phyloP scores from a whole-genome alignment of 2,113 vertebrate genomes.

The Ictalurus furcatus region DNA sequence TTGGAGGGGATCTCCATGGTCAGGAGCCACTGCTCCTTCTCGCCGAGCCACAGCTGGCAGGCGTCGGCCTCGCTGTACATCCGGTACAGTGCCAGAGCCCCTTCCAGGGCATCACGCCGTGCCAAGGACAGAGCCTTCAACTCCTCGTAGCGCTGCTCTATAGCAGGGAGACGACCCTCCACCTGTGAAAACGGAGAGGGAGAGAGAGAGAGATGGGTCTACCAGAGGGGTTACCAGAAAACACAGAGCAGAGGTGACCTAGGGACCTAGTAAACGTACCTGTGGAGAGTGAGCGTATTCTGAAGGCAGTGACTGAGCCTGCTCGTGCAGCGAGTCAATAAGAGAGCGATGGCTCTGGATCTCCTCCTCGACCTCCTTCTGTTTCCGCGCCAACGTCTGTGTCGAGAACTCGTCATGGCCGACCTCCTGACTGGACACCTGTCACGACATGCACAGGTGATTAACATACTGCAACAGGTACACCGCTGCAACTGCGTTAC shows the following conservation, averaged over 20 bases:
- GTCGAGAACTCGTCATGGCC: conserved; percentile 92
- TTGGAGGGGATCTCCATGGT: conserved; percentile 85
- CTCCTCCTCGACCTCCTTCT: conserved; percentile 89
- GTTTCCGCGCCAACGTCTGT: conserved; percentile 84
- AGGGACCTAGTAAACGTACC: conserved; percentile 48
- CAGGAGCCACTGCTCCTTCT: conserved; percentile 92
- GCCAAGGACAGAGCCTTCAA: conserved; percentile 75
- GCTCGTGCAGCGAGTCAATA: conserved; percentile 84
- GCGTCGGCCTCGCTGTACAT: conserved; percentile 92
- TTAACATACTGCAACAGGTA: neutral
- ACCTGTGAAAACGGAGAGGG: conserved; percentile 54
- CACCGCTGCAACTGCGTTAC: neutral
- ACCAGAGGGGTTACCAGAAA: neutral
- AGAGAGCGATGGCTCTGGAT: conserved; percentile 80
- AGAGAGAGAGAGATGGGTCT: conserved; percentile 31
- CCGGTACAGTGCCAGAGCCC: conserved; percentile 82
- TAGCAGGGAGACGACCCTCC: conserved; percentile 76
- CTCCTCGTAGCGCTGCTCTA: conserved; percentile 83
- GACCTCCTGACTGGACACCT: conserved; percentile 84
- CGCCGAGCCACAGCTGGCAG: conserved; percentile 90
- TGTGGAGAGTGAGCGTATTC: conserved; percentile 64
- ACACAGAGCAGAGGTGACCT: neutral
- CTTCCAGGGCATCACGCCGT: conserved; percentile 81
- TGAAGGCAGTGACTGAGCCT: conserved; percentile 72
- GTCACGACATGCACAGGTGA: neutral